Evolutionary conservation across 2,888 invertebrate species (phyloP).

Genomic region (Blastobasis lacticolella): DNA sequence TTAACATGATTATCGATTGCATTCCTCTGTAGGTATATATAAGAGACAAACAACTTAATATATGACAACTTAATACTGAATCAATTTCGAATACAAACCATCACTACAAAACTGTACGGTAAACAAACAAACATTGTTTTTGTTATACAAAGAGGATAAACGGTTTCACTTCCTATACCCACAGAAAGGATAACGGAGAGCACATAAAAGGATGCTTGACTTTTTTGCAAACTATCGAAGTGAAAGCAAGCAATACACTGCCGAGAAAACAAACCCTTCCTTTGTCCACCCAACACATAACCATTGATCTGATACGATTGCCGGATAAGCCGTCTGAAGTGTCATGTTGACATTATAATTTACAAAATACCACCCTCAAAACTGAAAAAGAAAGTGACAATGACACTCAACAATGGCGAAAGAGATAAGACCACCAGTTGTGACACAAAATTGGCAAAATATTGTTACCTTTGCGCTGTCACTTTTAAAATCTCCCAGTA

Average conservation of each 20-base stretch:
- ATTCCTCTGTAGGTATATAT: too few species aligned
- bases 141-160: too few species aligned
- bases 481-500: constrained; percentile 7
- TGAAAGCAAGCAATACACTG: constrained; percentile 18
- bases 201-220: too few species aligned
- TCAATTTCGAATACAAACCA: too few species aligned
- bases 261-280: background rate
- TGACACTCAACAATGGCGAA: constrained; percentile 27
- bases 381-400: constrained; percentile 44
- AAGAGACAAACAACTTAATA: too few species aligned
- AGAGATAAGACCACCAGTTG: constrained; percentile 59
- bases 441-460: constrained; percentile 64
- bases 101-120: too few species aligned
- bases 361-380: constrained; percentile 35
- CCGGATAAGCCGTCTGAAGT: constrained; percentile 17
- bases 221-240: constrained; percentile 14
- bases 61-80: too few species aligned
- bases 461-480: constrained; percentile 53
- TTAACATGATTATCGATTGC: too few species aligned
- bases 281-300: constrained; percentile 7
- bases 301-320: background rate
- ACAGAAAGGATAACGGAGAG: too few species aligned
- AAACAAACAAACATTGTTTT: too few species aligned
- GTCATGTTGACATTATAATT: constrained; percentile 63
- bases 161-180: too few species aligned